Base-by-base conservation (phyloP, 2,797 vertebrate genomes). In the Halcyon badia region DNA sequence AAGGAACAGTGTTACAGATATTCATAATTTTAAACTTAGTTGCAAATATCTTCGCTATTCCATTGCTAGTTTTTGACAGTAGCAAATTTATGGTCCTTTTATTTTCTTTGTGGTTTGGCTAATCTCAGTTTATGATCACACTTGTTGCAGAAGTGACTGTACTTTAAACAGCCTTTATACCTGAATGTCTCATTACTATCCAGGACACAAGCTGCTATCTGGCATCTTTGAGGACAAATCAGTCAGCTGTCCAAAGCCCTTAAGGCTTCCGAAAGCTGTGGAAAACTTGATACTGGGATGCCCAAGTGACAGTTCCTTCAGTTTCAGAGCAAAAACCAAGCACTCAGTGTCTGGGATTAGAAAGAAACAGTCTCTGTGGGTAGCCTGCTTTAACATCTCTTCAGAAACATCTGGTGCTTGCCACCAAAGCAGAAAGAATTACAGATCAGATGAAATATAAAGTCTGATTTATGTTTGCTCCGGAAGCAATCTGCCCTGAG, bases 11-110 rank as follows among this genome's bases (percentile, higher is more conserved):
- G 16, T 54, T 97, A 82, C 20, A 84, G 91, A 94, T 37, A 28
- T 31, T 89, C 31, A 64, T 30, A 2, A 35, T 11, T 9, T 90
- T 94, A 48, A 81, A 92, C 18, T 85, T 88, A 65, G 25, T 76
- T 92, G 75, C 70, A 84, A 78, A 88, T 75, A 28, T 73, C 31
- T 92, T 35, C 68, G 48, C 66, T 94, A 89, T 92, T 95, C 83
- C 88, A 68, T 26, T 87, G 92, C 84, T 79, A 89, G 30, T 87
- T 76, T 96, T 82, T 94, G 64, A 88, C 75, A 94, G 88, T 80
- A 92, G 60, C 21, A 89, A 77, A 94, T 78, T 85, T 78, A 81
- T 68, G 62, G 11, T 83, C 0, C 17, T 82, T 88, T 72, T 41
- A 19, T 88, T 71, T 86, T 48, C 16, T 42, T 56, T 78, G 48